Evolutionary conservation across 2,888 invertebrate genomes (phyloP), one percentile per base, ranked within the genome.

Genomic region (Heliconius sara): DNA sequence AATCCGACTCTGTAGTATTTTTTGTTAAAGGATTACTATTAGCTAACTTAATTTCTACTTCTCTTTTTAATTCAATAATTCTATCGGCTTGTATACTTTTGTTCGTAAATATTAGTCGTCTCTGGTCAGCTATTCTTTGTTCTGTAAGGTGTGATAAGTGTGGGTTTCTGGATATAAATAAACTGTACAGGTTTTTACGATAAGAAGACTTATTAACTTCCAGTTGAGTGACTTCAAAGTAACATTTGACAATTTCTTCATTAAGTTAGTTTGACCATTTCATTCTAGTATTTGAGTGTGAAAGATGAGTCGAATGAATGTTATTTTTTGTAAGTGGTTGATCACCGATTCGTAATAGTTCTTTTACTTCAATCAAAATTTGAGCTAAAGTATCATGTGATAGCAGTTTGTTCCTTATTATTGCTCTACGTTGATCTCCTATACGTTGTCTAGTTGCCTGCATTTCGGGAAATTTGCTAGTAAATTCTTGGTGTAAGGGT

Each of bases 391-490:
- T 70, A 9, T 76, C 19, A 68, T 80, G 60, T 65, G 80, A 67
- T 27, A 83, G 22, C 16, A 81, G 13, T 63, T 81, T 80, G 34
- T 80, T 85, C 22, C 76, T 76, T 25, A 82, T 22, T 65, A 84
- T 84, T 39, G 82, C 82, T 66, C 30, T 30, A 30, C 30, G 4
- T 30, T 3, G 30, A 30, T 30, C 30, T 30, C 30, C 30, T 3
- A 30, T 80, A 34, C 84, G 73, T 75, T 85, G 84, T 71, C 81
- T 79, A 1, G 80, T 80, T 30, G 3, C 30, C 57, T 80, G 65
- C 74, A 84, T 80, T 12, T 81, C 77, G 4, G 84, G 83, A 30
- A 82, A 85, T 68, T 82, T 52, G 43, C 66, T n/a, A n/a, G n/a
- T n/a, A n/a, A n/a, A n/a, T n/a, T n/a, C n/a, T n/a, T n/a, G n/a